A percentile compares a stretch with the other conserved stretches of the same genome.
phyloP scores from a whole-genome alignment of 1,140 invertebrate genomes.

The Fopius arisanus region DNA sequence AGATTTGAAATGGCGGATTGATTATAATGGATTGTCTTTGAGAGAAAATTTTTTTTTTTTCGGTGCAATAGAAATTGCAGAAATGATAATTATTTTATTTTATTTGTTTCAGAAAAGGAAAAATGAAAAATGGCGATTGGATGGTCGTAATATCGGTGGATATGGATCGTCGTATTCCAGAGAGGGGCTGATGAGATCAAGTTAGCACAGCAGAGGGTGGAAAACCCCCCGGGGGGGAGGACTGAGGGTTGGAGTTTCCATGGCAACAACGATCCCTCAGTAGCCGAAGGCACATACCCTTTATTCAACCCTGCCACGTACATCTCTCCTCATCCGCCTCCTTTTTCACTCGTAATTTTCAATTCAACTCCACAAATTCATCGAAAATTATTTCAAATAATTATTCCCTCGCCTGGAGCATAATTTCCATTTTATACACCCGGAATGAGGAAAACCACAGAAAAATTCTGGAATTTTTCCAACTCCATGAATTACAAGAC shows the following conservation, averaged over 20 bases:
- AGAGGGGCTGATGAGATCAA: constrained; percentile 19
- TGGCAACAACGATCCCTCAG: constrained; percentile 63
- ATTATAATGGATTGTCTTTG: neutral
- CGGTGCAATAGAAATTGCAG: neutral
- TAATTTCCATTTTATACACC: neutral
- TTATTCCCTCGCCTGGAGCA: neutral
- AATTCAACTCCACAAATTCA: constrained; percentile 19
- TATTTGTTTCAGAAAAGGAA: too few species aligned
- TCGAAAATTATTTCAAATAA: constrained; percentile 14
- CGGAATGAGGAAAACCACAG: neutral
- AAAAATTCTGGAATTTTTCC: neutral
- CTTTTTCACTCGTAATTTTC: constrained; percentile 13
- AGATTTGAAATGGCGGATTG: neutral
- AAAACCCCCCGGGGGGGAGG: constrained; percentile 40
- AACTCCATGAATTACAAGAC: too few species aligned
- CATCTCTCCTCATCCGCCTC: neutral
- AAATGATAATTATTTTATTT: neutral
- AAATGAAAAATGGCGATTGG: constrained; percentile 58
- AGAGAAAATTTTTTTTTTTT: neutral
- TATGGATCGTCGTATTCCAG: constrained; percentile 51
- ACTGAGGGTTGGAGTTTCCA: constrained; percentile 49
- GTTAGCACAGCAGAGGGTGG: constrained; percentile 17
- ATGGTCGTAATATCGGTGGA: constrained; percentile 53
- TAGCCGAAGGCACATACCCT: constrained; percentile 53
- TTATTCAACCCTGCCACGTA: constrained; percentile 47